Evolutionary conservation across 2,113 vertebrate species (phyloP).

Genomic region (Rhinopithecus roxellana): DNA sequence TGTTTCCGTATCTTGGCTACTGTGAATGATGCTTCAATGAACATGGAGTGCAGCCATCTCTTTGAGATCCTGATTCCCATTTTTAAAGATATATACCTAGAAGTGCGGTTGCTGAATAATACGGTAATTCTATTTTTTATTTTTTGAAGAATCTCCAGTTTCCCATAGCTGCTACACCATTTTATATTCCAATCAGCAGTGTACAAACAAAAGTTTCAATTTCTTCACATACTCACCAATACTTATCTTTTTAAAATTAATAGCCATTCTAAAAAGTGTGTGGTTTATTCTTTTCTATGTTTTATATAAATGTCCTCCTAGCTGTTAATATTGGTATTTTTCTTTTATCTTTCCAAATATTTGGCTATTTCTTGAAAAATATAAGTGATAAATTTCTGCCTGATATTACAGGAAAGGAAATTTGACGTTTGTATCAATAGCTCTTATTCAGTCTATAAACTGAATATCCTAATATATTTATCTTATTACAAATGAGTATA

Average conservation of each 20-base stretch:
- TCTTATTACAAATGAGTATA: not conserved
- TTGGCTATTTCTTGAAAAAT: not conserved
- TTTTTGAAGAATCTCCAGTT: not conserved
- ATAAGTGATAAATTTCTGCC: not conserved
- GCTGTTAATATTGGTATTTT: not conserved
- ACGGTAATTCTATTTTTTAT: not conserved
- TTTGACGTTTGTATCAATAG: not conserved
- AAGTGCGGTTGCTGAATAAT: not conserved
- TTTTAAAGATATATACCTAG: not conserved
- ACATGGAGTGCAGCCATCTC: not conserved
- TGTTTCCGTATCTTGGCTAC: not conserved
- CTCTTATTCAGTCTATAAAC: not conserved
- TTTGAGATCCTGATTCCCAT: not conserved
- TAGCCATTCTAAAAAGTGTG: not conserved
- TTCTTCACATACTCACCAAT: not conserved
- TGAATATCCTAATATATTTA: not conserved
- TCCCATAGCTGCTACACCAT: not conserved
- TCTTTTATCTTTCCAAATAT: not conserved
- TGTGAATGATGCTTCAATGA: not conserved
- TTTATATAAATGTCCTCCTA: not conserved
- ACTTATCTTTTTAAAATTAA: not conserved
- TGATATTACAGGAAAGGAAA: not conserved
- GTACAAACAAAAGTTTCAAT: not conserved
- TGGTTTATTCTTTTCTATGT: not conserved
- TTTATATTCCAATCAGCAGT: not conserved